Conservation (phyloP, 2,797 vertebrate species). For the Pempheris klunzingeri region DNA sequence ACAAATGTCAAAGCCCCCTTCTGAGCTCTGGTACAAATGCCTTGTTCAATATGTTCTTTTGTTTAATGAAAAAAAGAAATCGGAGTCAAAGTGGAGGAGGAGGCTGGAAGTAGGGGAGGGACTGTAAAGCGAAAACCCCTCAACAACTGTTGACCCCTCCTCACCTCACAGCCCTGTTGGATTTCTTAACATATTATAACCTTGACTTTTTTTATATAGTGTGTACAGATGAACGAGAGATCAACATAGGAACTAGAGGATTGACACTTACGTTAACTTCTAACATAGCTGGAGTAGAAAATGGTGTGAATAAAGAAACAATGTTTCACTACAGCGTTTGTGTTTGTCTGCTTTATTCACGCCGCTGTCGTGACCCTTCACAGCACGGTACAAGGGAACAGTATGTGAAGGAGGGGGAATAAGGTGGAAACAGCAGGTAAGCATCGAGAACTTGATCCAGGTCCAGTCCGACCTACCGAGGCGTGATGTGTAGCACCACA, state of each 20-base stretch:
- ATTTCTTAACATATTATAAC: constrained; percentile 88
- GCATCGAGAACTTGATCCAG: too few species aligned
- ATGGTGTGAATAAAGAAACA: constrained; percentile 85
- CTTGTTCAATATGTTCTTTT: constrained; percentile 80
- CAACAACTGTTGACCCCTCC: constrained; percentile 67
- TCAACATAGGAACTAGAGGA: constrained; percentile 85
- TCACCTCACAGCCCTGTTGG: constrained; percentile 68
- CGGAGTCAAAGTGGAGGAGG: constrained; percentile 34
- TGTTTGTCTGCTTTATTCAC: constrained; percentile 34
- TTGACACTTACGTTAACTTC: constrained; percentile 84
- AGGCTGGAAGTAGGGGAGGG: constrained; percentile 74
- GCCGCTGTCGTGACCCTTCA: too few species aligned
- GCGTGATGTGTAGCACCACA: too few species aligned
- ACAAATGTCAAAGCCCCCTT: constrained; percentile 81
- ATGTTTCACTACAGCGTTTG: constrained; percentile 57
- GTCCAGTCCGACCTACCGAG: too few species aligned
- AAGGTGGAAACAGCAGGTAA: too few species aligned
- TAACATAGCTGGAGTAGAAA: constrained; percentile 87
- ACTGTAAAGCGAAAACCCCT: constrained; percentile 69
- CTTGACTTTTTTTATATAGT: constrained; percentile 90
- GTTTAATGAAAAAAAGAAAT: constrained; percentile 49
- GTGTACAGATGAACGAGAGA: constrained; percentile 85
- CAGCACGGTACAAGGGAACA: too few species aligned
- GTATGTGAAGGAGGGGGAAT: too few species aligned
- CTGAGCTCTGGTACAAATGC: constrained; percentile 87